Evolutionary conservation across 1,140 invertebrate species (phyloP), one percentile per base, ranked within the genome.

Genomic region (Archivesica marissinica): DNA sequence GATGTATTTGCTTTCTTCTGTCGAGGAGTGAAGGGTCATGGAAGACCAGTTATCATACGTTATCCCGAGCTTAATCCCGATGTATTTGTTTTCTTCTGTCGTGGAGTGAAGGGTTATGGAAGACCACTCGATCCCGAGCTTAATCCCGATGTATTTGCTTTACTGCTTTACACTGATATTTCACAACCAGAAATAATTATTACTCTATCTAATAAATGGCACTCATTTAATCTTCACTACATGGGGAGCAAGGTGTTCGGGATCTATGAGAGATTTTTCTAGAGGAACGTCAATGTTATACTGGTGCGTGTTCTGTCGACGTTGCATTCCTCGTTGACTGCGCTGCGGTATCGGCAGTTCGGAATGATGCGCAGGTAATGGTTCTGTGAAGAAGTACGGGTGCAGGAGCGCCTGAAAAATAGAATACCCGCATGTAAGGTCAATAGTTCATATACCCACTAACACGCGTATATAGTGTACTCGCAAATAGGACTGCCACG

Each of bases 321-420:
- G 89, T 74, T 91, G 90, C 1, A 90, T 70, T 15, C 90, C 91
- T 13, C 90, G 85, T 38, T 89, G 92, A 35, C 90, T 91, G 30
- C 93, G 85, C 50, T 93, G 90, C 1, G 93, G 94, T 30, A 94
- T 94, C 0, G 95, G 95, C 88, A 95, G 93, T 70, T 95, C 94
- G 2, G 93, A 93, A 59, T 95, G 91, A 70, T 94, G 93, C 66
- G 95, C 94, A 20, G 95, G 94, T 6, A 95, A 87, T 2, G 95
- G 95, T 59, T 94, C 91, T 9, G 91, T 94, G 88, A 95, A 95
- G 88, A 96, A 95, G 90, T 95, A 96, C 0, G 91, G 90, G 92
- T 96, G 95, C 11, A 94, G 85, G 11, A 95, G 89, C 0, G 95
- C 95, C 94, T 95, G 88, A 6, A 89, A 89, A 75, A 86, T 66